Percentiles rank a stretch among this genome's conserved stretches.
Conservation (phyloP, 2,888 invertebrate species). For the Eupsilia transversa region DNA sequence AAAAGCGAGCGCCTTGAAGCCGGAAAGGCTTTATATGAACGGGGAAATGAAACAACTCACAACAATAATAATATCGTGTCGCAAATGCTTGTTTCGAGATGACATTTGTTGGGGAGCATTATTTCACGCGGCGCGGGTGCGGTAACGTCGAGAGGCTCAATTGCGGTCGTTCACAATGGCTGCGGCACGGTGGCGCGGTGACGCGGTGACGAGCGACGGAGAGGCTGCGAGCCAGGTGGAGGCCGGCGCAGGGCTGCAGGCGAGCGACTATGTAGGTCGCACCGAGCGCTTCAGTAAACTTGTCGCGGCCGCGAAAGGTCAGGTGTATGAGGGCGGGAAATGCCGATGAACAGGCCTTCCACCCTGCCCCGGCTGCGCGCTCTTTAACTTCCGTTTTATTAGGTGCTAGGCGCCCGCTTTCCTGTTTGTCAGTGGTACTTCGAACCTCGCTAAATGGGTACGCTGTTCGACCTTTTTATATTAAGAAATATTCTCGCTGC, state of each 20-base stretch:
- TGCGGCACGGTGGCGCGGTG: constrained; percentile 61
- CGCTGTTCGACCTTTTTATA: constrained; percentile 69
- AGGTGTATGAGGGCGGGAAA: constrained; percentile 90
- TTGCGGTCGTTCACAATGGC: constrained; percentile 83
- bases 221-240: constrained; percentile 66
- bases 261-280: constrained; percentile 87
- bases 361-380: constrained; percentile 76
- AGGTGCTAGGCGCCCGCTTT: constrained; percentile 79
- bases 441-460: constrained; percentile 69
- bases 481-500: constrained; percentile 66
- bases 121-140: constrained; percentile 79
- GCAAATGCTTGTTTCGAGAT: constrained; percentile 79
- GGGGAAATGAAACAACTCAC: constrained; percentile 79
- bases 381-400: constrained; percentile 87
- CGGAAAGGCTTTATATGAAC: constrained; percentile 77
- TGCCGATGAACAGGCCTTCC: constrained; percentile 83
- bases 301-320: constrained; percentile 89
- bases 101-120: constrained; percentile 82
- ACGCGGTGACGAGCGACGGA: constrained; percentile 55
- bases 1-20: constrained; percentile 74
- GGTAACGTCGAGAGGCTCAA: constrained; percentile 81
- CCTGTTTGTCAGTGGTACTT: constrained; percentile 75
- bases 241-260: constrained; percentile 73
- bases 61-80: constrained; percentile 83
- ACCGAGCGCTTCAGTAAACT: constrained; percentile 87